Base-by-base conservation (phyloP, 1,140 invertebrate species). In the Drosophila aff. region DNA sequence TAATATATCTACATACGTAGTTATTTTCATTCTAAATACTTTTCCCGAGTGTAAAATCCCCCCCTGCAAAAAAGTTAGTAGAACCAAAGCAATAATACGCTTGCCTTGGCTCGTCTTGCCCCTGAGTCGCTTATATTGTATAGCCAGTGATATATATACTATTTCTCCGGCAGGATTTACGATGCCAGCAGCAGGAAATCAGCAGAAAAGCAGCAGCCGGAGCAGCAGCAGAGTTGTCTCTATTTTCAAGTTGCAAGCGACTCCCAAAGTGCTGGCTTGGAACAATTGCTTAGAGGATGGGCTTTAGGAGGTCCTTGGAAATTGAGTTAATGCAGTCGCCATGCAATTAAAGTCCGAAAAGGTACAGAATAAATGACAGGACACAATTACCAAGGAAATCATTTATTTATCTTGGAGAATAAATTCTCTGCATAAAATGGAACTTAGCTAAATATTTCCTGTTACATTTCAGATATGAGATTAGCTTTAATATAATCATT, bases 41-140 rank as follows among this genome's bases (percentile, higher is more conserved):
- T 67, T 46, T 0, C 7, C 21, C 2, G 1, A 44, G 49, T 71
- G 67, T 40, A 15, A 0, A 23, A 23, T 8, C 15, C n/a, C 28
- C 28, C n/a, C 31, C n/a, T 15, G 6, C 18, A 40, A 44, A 68
- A 66, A 33, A 38, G 41, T 68, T 68, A 36, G 31, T 64, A 86
- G 82, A 79, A 82, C 79, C 79, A 68, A 87, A 81, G 85, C 84
- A 90, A 89, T 89, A 89, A 89, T 89, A 90, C 85, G 85, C 84
- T 89, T 79, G 69, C 84, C 84, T 89, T 87, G 79, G 55, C 71
- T 65, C 83, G 71, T 80, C 72, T 81, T 78, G 46, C 76, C 65
- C 28, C 28, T 74, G 52, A 78, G 76, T 77, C 75, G 40, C 49
- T 75, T 75, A 75, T 75, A 44, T 79, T 75, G 74, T 79, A 78